Conservation (phyloP, 2,797 vertebrate genomes). For the Centropyge bicolor region DNA sequence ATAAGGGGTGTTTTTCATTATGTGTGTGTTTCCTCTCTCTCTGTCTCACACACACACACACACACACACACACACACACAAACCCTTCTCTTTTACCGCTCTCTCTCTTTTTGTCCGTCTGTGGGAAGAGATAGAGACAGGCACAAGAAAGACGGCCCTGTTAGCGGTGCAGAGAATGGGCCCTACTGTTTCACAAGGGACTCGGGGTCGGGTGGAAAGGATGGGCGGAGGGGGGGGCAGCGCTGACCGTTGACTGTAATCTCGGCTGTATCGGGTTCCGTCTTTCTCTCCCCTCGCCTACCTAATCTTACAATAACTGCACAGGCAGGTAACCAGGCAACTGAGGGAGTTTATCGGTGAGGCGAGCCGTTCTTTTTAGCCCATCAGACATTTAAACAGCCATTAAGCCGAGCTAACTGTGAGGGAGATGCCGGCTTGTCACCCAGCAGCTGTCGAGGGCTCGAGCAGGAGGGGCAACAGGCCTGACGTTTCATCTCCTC, state of each 20-base stretch:
- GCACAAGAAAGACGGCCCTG: constrained; percentile 83
- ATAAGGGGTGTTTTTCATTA: constrained; percentile 14
- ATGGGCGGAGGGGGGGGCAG: constrained; percentile 23
- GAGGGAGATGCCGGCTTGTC: constrained; percentile 62
- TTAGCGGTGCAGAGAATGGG: constrained; percentile 81
- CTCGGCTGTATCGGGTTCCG: constrained; percentile 76
- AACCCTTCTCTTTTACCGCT: constrained; percentile 44
- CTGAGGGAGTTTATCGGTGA: constrained; percentile 71
- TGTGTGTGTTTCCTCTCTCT: not conserved
- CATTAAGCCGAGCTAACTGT: constrained; percentile 75
- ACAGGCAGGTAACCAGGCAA: constrained; percentile 85
- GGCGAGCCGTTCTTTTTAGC: constrained; percentile 63
- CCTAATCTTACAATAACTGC: constrained; percentile 70
- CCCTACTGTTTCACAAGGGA: constrained; percentile 79
- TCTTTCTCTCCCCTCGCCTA: constrained; percentile 60
- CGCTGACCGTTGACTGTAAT: constrained; percentile 70
- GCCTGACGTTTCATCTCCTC: constrained; percentile 59
- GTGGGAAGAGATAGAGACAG: constrained; percentile 73
- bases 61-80: constrained; percentile 25
- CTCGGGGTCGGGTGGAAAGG: constrained; percentile 56
- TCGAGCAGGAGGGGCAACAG: constrained; percentile 41
- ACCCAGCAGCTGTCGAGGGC: constrained; percentile 57
- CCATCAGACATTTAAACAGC: constrained; percentile 80
- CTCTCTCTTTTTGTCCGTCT: constrained; percentile 60
- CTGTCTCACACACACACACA: not conserved